A percentile compares a stretch with the other conserved stretches of the same genome.
Conservation (phyloP, 2,797 vertebrate genomes). For the Sebastes iracundus region DNA sequence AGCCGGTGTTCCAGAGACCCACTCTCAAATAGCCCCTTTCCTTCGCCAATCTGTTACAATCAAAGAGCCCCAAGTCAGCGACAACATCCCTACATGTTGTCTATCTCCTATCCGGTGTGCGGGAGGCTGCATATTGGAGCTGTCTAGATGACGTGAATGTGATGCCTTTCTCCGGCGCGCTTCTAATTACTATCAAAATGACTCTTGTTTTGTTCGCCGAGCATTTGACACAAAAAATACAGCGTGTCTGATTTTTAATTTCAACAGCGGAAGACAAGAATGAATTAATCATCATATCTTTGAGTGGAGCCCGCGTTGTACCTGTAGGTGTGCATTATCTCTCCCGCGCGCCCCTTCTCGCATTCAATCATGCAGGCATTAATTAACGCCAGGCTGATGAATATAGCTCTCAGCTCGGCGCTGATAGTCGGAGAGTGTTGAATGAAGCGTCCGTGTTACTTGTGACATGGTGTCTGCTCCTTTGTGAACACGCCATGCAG, state of each 20-base stretch:
- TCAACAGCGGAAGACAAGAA: slow-evolving; percentile 60
- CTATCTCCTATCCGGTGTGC: slow-evolving; percentile 5
- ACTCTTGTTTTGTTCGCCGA: slow-evolving; percentile 56
- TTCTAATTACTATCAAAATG: slow-evolving; percentile 63
- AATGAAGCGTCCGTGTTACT: slow-evolving; percentile 55
- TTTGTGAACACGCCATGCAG: slow-evolving; percentile 52
- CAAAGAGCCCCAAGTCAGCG: slow-evolving; percentile 54
- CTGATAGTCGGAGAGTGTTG: slow-evolving; percentile 56
- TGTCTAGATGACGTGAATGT: slow-evolving; percentile 34
- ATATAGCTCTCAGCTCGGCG: slow-evolving; percentile 62
- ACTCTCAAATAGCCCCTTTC: slow-evolving; percentile 66
- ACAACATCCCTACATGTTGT: slow-evolving; percentile 51
- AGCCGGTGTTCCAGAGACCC: slow-evolving; percentile 74
- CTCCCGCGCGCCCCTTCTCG: slow-evolving; percentile 54
- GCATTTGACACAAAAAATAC: slow-evolving; percentile 65
- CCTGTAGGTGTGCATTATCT: slow-evolving; percentile 75
- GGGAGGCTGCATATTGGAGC: slow-evolving; percentile 11
- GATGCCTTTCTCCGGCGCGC: slow-evolving; percentile 22
- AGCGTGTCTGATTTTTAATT: slow-evolving; percentile 67
- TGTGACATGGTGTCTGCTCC: slow-evolving; percentile 48
- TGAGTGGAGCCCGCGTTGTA: slow-evolving; percentile 60
- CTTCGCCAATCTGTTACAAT: slow-evolving; percentile 69
- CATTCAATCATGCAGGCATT: slow-evolving; percentile 76
- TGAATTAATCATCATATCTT: slow-evolving; percentile 75
- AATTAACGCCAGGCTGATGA: slow-evolving; percentile 76